Evolutionary conservation across 1,140 invertebrate species (phyloP), one percentile per base, ranked within the genome.

Genomic region (Melanaphis sacchari): DNA sequence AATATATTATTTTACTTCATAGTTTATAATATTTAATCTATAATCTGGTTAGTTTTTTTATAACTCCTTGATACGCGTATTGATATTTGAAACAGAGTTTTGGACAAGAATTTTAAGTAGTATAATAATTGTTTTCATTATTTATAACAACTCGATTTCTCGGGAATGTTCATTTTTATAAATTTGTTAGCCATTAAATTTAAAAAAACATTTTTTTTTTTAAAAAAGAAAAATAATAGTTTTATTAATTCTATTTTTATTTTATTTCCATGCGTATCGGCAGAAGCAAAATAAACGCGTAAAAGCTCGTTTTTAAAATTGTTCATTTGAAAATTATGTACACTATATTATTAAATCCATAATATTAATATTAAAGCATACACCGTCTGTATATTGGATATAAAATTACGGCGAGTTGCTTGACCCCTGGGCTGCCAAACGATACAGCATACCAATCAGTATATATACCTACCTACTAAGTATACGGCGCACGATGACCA

Each of bases 391-490:
- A 85, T 38, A 85, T 41, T n/a, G 41, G 43, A 46, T 46, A 87
- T 87, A 87, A 43, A 46, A 46, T 87, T 87, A 87, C 85, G 85
- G 31, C 31, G 85, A 87, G 85, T 87, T 87, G 31, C 85, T 87
- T 87, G 85, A 87, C 85, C 85, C 31, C 26, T n/a, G 18, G 26
- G 31, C 31, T 87, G 41, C 85, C 85, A 87, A 87, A 87, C 85
- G 85, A 87, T 87, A 36, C 41, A 87, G 85, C 43, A 46, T 87
- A 87, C 85, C 85, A 46, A 85, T 85, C 40, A 43, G 41, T 31
- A 24, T 26, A 41, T 85, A 43, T n/a, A 21, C 22, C 26, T 85
- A 85, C 40, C 24, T 85, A 84, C 38, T 43, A 85, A 43, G 41
- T 85, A 87, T 87, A 87, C 31, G 15, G 11, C 43, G 43, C 31